Base-by-base conservation (phyloP, 1,140 invertebrate genomes). In the Rhopalosiphum maidis region DNA sequence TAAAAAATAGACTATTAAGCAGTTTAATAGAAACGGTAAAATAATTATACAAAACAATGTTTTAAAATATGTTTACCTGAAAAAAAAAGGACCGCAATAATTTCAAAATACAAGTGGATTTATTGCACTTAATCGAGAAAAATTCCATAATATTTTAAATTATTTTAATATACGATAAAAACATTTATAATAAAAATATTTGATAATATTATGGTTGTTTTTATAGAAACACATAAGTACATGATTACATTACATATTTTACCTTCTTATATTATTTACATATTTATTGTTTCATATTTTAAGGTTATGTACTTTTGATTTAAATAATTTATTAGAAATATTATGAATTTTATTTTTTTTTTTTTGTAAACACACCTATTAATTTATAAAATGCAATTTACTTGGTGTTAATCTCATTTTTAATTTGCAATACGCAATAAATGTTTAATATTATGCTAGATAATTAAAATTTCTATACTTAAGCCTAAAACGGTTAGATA, bases 1-100 rank as follows among this genome's bases (percentile, higher is more conserved):
- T 55, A 30, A 35, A 77, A 90, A 55, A 90, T 90, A 54, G n/a
- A 54, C 55, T 90, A 55, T 15, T 90, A 90, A 90, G 51, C 51
- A 90, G 22, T 90, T 90, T 90, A 37, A 55, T 55, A 55, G 51
- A 90, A 55, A 90, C 37, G 25, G 25, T 87, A 30, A 87, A 46
- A 43, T 43, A 43, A 30, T 46, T 87, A 15, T 87, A 87, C 25
- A 43, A 46, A 46, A 87, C 43, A 30, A 87, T 48, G 23, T 87
- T 6, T 41, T 87, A 87, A 87, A 83, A 22, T 37, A 87, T 46
- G 41, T 43, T 87, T 87, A 43, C 30, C 25, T 87, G 15, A 15
- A 11, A 85, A 25, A 86, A 43, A 86, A 41, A 86, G 43, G 22
- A 23, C 15, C 23, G 43, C 43, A 25, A 77, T 85, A 25, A 30